Base-by-base conservation (phyloP, 2,888 invertebrate species). In the Ashinkailepas kermadecensis region DNA sequence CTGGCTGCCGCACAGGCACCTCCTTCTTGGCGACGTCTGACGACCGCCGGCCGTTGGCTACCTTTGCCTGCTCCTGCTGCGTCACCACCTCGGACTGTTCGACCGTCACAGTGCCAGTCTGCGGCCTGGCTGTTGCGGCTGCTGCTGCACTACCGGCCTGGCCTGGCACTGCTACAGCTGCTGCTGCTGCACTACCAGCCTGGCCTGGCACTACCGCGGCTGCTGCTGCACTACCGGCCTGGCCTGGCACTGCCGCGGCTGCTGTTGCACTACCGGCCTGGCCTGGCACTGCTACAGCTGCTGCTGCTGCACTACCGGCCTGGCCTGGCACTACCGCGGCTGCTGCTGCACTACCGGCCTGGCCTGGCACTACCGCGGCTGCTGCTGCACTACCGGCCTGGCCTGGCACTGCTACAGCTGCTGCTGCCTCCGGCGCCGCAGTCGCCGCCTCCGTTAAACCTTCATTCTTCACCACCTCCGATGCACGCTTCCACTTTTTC, bases 1-100 rank as follows among this genome's bases (percentile, higher is more conserved):
- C 87, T 56, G 11, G 65, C 79, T 1, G 62, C 78, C 18, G 78
- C 83, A 79, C 80, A 12, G 80, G 25, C 83, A 64, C 81, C 82
- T 83, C 80, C 83, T 39, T 39, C 39, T 39, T 39, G 39, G 39
- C 39, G 39, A 39, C 39, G 62, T 82, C 67, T 1, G 82, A 70
- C 58, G 79, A 70, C 56, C 81, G 80, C 65, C 81, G 82, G 81
- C 80, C 82, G 70, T 81, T 15, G 78, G 23, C 80, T 15, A 7
- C 62, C 62, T 62, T 18, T 2, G 18, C 15, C 62, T 15, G 62
- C 15, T 4, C 12, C 62, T 62, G 18, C 4, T 13, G 7, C 62
- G 62, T 3, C 62, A 4, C 62, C 62, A 18, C 18, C 15, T 8
- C 62, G 7, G 62, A 18, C 62, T 4, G 62, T 7, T 7, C 18